Conservation (phyloP, 2,888 invertebrate species). For the Meteorus cinctellus region DNA sequence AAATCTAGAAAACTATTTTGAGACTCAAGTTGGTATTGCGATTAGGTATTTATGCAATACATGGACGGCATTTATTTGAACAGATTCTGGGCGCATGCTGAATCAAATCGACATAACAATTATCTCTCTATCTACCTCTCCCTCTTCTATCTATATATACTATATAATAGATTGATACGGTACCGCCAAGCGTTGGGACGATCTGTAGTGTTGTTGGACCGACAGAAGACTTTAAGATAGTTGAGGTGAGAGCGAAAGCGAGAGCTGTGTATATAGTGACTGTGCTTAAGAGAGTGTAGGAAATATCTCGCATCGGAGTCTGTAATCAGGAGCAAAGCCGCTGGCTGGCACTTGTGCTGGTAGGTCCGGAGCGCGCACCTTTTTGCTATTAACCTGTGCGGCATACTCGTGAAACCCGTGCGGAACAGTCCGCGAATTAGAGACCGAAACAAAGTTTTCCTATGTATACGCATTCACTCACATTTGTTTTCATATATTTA, state of each 20-base stretch:
- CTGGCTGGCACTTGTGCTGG: slow-evolving; percentile 59
- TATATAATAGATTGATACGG: not conserved
- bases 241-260: slow-evolving; percentile 72
- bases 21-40: too few relatives aligned
- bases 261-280: slow-evolving; percentile 48
- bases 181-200: slow-evolving; percentile 59
- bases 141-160: slow-evolving; percentile 56
- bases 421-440: slow-evolving; percentile 43
- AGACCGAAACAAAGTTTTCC: slow-evolving; percentile 24
- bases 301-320: slow-evolving; percentile 65
- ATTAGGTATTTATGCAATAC: slow-evolving; percentile 1
- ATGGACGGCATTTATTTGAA: slow-evolving; percentile 31
- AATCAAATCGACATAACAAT: too few relatives aligned
- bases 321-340: slow-evolving; percentile 72
- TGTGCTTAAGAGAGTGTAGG: slow-evolving; percentile 56
- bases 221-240: slow-evolving; percentile 59
- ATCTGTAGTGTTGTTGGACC: slow-evolving; percentile 64
- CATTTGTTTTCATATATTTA: not conserved
- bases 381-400: slow-evolving; percentile 70
- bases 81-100: too few relatives aligned
- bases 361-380: slow-evolving; percentile 59
- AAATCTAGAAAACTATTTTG: too few relatives aligned
- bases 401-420: slow-evolving; percentile 46
- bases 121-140: not conserved
- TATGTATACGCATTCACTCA: not conserved